Conservation (phyloP, 2,797 vertebrate species). For the Sebastes baramenuke region DNA sequence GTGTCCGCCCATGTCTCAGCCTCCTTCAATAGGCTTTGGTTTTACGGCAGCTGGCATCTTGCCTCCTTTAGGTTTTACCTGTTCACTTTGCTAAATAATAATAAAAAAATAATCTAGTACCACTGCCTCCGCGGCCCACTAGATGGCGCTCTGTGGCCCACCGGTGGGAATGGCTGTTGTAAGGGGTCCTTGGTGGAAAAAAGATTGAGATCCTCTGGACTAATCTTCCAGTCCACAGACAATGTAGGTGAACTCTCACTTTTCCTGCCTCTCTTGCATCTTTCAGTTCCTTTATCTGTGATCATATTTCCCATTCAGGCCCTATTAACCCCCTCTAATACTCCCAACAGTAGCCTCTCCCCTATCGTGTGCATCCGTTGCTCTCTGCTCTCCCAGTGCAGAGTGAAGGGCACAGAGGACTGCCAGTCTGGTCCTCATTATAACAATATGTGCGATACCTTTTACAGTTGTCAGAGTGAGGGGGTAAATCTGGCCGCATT, state of each 20-base stretch:
- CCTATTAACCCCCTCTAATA: background rate
- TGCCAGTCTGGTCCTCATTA: constrained; percentile 83
- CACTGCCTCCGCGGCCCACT: too few relatives aligned
- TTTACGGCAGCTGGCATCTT: too few relatives aligned
- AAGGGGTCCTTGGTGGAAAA: too few relatives aligned
- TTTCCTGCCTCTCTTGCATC: background rate
- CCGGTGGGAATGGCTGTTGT: too few relatives aligned
- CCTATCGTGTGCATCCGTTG: background rate
- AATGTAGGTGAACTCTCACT: background rate
- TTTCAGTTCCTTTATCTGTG: background rate
- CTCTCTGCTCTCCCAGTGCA: constrained; percentile 15
- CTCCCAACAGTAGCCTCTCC: background rate
- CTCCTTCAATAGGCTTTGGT: too few relatives aligned
- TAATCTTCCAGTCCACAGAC: background rate
- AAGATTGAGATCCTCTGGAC: background rate
- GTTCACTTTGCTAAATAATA: too few relatives aligned
- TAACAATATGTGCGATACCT: constrained; percentile 86
- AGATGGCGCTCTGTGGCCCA: too few relatives aligned
- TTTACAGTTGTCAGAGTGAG: constrained; percentile 86
- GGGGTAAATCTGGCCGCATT: constrained; percentile 75
- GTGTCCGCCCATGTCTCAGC: too few relatives aligned
- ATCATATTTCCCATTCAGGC: constrained; percentile 17
- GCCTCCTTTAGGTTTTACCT: too few relatives aligned
- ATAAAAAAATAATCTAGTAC: too few relatives aligned
- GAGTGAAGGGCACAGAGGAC: constrained; percentile 80